Evolutionary conservation across 2,888 invertebrate species (phyloP), one percentile per base, ranked within the genome.

Genomic region (Rhopalosiphum nymphaeae): DNA sequence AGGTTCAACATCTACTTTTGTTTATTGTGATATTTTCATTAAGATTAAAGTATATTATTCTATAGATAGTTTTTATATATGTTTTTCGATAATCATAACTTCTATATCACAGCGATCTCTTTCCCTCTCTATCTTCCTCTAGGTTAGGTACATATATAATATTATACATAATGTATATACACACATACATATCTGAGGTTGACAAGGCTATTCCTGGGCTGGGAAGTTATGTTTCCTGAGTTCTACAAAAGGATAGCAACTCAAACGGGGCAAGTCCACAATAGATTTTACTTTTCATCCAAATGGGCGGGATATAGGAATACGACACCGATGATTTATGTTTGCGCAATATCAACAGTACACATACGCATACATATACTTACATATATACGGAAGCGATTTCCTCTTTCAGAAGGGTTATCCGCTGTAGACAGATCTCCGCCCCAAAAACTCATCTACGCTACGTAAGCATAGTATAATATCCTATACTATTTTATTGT

Each of bases 321-420:
- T 56, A 44, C 44, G 91, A 56, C 85, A 91, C 86, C 91, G 91
- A 86, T 91, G 91, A 91, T 91, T 91, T 91, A 91, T 91, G 91
- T 86, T 56, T 57, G 85, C 29, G 91, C 91, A 91, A 91, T 91
- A 91, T 91, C 91, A 91, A 91, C 84, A 56, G 84, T 42, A 56
- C 91, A 29, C 53, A 91, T 7, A 91, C 78, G 9, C 42, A 46
- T 29, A 53, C n/a, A 53, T 16, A 90, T 91, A 78, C 91, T 67
- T 67, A 53, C 91, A 56, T 89, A 67, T 89, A 90, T 49, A 49
- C 67, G 46, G 46, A 91, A 78, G 49, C 49, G 90, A 67, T 91
- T 84, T 91, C 78, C 26, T 42, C 53, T 78, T 91, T 84, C 42
- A 53, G 29, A 26, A 53, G 78, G 91, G 91, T 84, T 91, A 91